Evolutionary conservation across 2,888 invertebrate species (phyloP), one percentile per base, ranked within the genome.

Genomic region (Scelioninae gen. 1): DNA sequence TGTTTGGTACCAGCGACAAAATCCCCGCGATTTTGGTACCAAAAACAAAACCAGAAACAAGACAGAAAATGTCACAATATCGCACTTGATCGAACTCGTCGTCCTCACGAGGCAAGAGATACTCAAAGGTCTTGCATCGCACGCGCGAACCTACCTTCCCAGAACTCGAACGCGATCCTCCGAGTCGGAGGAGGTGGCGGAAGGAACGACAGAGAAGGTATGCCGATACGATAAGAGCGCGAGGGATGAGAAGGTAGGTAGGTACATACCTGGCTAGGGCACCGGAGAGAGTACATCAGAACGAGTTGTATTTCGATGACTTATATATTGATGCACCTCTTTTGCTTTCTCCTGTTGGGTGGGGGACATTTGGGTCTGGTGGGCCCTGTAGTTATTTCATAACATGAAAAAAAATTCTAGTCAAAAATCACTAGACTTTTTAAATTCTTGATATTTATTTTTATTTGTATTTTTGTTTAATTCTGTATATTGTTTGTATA

Each of bases 231-330:
- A 58, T 66, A 68, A 76, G 60, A 56, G 76, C 66, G 60, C 58
- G 75, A 84, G 85, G 86, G 86, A 83, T 84, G 79, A 84, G 75
- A 62, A 85, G 66, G 31, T 84, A 88, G 89, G 88, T 84, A 88
- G 89, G 88, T 88, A 88, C 86, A 88, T 90, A 86, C 90, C 88
- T 89, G 88, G 86, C 88, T 87, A 89, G 87, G 89, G 89, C 90
- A 88, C 89, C 89, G 89, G 90, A 91, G 90, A 91, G 91, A 91
- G 90, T 91, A 90, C 87, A 90, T 89, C 86, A 87, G 84, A 83
- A 80, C 84, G 86, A 87, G 85, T 86, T 86, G 86, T 84, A 84
- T 86, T 85, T 85, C 85, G 86, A 87, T 88, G 84, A 86, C 90
- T 91, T 91, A 91, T 91, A 90, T 91, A 88, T 84, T 77, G 86